Conservation (phyloP, 2,888 invertebrate genomes). For the Spatulosminthurus flaviceps region DNA sequence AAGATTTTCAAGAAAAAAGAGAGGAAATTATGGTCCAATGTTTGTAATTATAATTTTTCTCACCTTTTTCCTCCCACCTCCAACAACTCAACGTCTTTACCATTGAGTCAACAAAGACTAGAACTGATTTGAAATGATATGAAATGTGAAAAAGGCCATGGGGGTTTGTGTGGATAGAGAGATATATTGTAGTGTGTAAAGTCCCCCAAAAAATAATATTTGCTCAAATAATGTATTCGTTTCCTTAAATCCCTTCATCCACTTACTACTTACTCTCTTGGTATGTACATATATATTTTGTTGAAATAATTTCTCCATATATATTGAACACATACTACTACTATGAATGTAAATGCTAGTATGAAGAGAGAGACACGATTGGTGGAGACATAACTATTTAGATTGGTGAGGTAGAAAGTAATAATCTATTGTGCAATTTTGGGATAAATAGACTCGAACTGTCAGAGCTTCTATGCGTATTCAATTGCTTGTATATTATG, state of each 20-base stretch:
- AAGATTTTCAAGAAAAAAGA: too few species aligned
- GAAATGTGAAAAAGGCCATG: too few species aligned
- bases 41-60: background rate
- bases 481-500: background rate
- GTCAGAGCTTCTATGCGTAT: too few species aligned
- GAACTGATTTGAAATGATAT: too few species aligned
- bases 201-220: constrained; percentile 4
- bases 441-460: constrained; percentile 1
- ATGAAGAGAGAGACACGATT: background rate
- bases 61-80: background rate
- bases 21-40: too few species aligned
- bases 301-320: too few species aligned
- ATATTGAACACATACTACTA: too few species aligned
- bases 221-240: background rate
- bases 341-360: too few species aligned
- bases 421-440: constrained; percentile 1
- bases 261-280: too few species aligned
- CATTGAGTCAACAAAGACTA: too few species aligned
- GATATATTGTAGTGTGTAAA: background rate
- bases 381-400: background rate
- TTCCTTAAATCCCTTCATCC: background rate
- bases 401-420: background rate
- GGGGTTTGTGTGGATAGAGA: too few species aligned
- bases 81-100: background rate
- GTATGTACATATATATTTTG: too few species aligned